These are phyloP conservation scores for Musca domestica DNA, from an alignment of 1,140 invertebrate species.

Conservation along the genomic window DNA sequence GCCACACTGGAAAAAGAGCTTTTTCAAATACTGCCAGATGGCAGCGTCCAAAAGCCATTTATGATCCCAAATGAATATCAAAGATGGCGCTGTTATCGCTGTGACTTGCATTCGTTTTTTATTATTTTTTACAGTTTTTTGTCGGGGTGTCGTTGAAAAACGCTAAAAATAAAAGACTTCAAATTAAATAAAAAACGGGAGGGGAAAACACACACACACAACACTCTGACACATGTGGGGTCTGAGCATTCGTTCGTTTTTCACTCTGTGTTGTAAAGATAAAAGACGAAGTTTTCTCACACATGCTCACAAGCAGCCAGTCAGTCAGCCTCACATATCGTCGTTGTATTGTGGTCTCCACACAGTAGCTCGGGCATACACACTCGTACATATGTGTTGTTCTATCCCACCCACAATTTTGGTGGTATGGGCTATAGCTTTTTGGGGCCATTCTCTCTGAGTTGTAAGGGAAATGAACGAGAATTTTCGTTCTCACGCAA, in stretches of 20 bases:
- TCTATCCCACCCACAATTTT: too few species aligned
- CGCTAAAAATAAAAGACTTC: constrained; percentile 25
- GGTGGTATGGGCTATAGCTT: too few species aligned
- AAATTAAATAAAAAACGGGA: constrained; percentile 26
- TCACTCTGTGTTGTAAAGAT: background rate
- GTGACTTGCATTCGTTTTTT: background rate
- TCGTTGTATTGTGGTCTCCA: too few species aligned
- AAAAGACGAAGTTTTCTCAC: background rate
- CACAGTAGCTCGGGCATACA: too few species aligned
- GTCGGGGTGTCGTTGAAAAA: background rate
- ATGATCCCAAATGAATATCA: constrained; percentile 14
- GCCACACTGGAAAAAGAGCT: background rate
- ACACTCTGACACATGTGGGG: background rate
- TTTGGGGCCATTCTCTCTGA: too few species aligned
- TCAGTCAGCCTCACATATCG: background rate
- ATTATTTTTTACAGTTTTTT: constrained; percentile 24
- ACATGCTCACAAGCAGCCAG: background rate
- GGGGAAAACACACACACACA: constrained; percentile 16
- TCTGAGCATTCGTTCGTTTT: background rate
- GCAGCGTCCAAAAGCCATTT: constrained; percentile 15
- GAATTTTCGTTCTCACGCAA: too few species aligned
- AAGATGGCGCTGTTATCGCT: constrained; percentile 26
- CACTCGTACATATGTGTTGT: too few species aligned
- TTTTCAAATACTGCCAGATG: constrained; percentile 8
- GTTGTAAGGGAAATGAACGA: too few species aligned